phyloP scores from a whole-genome alignment of 1,140 invertebrate species.

The Drosophila subobscura region DNA sequence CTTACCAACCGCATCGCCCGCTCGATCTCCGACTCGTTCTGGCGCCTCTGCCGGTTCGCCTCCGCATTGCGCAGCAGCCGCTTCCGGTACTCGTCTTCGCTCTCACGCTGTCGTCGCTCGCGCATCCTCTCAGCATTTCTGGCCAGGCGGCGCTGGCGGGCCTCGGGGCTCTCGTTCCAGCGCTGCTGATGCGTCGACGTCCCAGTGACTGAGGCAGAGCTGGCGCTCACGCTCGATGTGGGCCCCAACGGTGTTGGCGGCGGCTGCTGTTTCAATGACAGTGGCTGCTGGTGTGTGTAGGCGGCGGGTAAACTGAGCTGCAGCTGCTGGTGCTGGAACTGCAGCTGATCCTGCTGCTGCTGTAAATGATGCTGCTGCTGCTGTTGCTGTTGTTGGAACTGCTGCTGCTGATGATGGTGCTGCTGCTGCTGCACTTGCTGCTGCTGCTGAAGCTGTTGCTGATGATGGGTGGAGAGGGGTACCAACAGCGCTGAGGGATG shows the following conservation, averaged over 20 bases:
- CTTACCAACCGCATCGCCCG: conserved; percentile 80
- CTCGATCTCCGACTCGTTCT: conserved; percentile 81
- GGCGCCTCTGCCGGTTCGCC: conserved; percentile 77
- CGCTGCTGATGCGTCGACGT: conserved; percentile 68
- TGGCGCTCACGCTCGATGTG: conserved; percentile 56
- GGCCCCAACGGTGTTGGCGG: conserved; percentile 66
- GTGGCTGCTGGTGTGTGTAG: conserved; percentile 54
- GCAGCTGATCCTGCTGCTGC: conserved; percentile 61
- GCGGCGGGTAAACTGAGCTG: conserved; percentile 53
- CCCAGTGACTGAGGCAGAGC: conserved; percentile 46
- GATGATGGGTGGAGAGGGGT: conserved; percentile 74
- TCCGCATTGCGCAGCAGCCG: conserved; percentile 78
- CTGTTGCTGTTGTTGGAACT: conserved; percentile 41
- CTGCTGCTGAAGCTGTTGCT: conserved; percentile 68
- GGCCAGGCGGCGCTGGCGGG: conserved; percentile 77
- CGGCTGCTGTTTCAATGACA: conserved; percentile 68
- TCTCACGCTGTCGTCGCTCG: conserved; percentile 78
- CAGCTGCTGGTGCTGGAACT: conserved; percentile 65
- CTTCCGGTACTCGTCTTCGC: conserved; percentile 80
- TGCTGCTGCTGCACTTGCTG: conserved; percentile 65
- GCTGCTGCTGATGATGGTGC: conserved; percentile 51
- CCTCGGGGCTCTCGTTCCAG: conserved; percentile 83
- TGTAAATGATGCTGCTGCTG: conserved; percentile 53
- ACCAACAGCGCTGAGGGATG: conserved; percentile 80
- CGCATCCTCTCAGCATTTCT: conserved; percentile 84